Base-by-base conservation (phyloP, 2,888 invertebrate species). In the Lithophane semibrunnea region DNA sequence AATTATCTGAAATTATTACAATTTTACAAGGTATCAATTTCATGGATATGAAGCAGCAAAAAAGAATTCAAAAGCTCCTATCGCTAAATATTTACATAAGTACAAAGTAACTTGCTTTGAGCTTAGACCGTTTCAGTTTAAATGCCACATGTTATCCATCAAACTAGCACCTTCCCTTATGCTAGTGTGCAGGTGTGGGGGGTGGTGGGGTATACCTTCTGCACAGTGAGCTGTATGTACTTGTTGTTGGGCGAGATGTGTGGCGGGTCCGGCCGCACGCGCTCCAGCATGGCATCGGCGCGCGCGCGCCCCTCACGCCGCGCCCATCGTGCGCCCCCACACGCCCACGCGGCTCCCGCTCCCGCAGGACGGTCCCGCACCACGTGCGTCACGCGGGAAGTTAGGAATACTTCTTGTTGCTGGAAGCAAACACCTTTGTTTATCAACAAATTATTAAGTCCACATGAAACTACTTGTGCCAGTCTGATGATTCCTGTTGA, bases 251-350 rank as follows among this genome's bases (percentile, higher is more conserved):
- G 82, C 80, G 89, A 44, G 83, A 86, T 93, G 95, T 94, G 93
- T 94, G 73, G 84, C 93, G 87, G 94, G 95, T 89, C 94, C 95
- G 91, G 94, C 94, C 94, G 97, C 94, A 97, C 98, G 94, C 98
- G 97, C 97, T 98, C 97, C 94, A 98, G 97, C 98, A 98, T 98
- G 95, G 98, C 98, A 98, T 98, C 98, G 94, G 98, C 98, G 94
- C 98, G 98, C 91, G 97, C 97, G 96, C 94, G 90, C 87, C 91
- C 86, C 84, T 87, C 87, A 88, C 88, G 87, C 77, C 87, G 87
- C 85, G 97, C 78, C 78, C 87, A 81, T 83, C 83, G 83, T 79
- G 84, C 85, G 64, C 72, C 74, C 64, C 49, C 82, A 78, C 76
- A 56, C 68, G 63, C 37, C 73, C 76, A 47, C 69, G 63, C 72